Percentiles rank a stretch among this genome's conserved stretches.
Evolutionary conservation across 2,797 vertebrate genomes (phyloP).

Genomic region (Cichlasoma orientale): DNA sequence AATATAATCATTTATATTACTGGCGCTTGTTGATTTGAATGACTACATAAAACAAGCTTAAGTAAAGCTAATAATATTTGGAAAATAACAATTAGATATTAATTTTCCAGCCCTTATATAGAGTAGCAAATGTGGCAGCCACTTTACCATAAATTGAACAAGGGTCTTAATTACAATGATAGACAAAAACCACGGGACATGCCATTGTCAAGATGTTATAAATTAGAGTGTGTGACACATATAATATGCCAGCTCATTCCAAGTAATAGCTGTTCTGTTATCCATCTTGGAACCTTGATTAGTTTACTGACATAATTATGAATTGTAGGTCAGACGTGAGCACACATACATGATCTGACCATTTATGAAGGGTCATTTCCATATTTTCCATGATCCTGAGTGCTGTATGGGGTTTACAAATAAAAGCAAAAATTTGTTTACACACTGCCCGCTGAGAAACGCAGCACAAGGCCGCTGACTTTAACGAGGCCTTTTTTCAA

Average conservation of each 20-base stretch:
- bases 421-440: neutral
- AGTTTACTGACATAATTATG: constrained; percentile 48
- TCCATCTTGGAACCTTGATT: constrained; percentile 46
- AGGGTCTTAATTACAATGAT: neutral
- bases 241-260: constrained; percentile 22
- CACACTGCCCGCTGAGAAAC: constrained; percentile 15
- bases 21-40: neutral
- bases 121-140: neutral
- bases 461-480: neutral
- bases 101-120: neutral
- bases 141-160: neutral
- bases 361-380: constrained; percentile 4
- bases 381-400: neutral
- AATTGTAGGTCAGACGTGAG: constrained; percentile 68
- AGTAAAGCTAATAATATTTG: neutral
- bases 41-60: neutral
- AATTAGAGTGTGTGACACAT: constrained; percentile 29
- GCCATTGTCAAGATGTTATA: constrained; percentile 2
- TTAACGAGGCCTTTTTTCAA: neutral
- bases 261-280: constrained; percentile 19
- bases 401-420: neutral
- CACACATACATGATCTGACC: constrained; percentile 50
- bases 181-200: constrained; percentile 6
- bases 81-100: neutral
- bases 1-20: neutral